phyloP scores from a whole-genome alignment of 1,140 invertebrate species.

The Atopsyche davidsoni region DNA sequence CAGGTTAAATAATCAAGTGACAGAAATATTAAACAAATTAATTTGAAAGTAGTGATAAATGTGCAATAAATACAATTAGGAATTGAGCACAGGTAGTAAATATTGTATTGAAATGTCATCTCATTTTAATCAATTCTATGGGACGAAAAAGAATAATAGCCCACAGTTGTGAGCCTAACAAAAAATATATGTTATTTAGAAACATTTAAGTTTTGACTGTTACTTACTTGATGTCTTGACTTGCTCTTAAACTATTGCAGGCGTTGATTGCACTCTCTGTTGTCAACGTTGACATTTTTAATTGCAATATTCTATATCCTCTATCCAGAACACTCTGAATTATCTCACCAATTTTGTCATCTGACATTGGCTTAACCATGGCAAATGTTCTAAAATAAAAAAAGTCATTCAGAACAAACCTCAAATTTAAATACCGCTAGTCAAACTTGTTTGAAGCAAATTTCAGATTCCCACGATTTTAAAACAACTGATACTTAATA shows the following conservation, averaged over 20 bases:
- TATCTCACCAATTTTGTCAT: slow-evolving; percentile 68
- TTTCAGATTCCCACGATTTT: no score
- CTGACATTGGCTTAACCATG: slow-evolving; percentile 66
- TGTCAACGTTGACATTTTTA: slow-evolving; percentile 63
- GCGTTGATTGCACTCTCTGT: slow-evolving; percentile 56
- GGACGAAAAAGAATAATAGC: no score
- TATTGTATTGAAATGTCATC: no score
- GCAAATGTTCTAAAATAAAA: slow-evolving; percentile 61
- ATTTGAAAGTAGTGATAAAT: slow-evolving; percentile 3
- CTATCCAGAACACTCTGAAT: slow-evolving; percentile 58
- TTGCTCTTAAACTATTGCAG: slow-evolving; percentile 51
- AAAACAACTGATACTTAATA: no score
- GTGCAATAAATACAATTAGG: no score
- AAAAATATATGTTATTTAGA: no score
- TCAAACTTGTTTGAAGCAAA: no score
- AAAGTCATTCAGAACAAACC: slow-evolving; percentile 10
- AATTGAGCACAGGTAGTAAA: no score
- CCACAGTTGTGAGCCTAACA: no score
- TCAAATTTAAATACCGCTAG: no score
- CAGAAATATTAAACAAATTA: background rate
- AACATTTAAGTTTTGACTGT: no score
- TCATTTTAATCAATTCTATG: no score
- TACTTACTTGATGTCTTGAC: slow-evolving; percentile 57
- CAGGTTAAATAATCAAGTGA: slow-evolving; percentile 2
- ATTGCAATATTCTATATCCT: slow-evolving; percentile 64